These are phyloP conservation scores for Ciconia stormi DNA, from an alignment of 2,113 vertebrate species.

Conservation along the genomic window DNA sequence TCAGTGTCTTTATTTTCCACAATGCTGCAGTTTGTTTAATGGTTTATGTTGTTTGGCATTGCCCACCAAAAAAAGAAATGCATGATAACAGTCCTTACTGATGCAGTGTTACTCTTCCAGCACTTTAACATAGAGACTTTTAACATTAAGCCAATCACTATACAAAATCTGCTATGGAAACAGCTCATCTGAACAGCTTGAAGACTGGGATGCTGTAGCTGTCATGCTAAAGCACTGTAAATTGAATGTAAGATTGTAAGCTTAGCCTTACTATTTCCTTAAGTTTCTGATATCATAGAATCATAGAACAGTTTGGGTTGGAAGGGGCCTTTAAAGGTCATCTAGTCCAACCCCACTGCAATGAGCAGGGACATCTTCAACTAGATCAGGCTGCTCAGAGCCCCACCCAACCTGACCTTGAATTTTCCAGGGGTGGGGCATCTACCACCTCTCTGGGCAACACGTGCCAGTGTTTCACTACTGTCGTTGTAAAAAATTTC, in stretches of 20 bases:
- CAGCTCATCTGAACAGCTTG: neutral
- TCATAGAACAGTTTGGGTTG: too few relatives aligned
- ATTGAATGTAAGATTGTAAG: neutral
- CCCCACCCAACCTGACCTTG: too few relatives aligned
- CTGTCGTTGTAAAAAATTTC: too few relatives aligned
- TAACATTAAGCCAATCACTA: neutral
- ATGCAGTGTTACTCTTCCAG: neutral
- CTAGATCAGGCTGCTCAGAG: too few relatives aligned
- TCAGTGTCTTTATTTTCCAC: neutral
- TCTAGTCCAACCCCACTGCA: too few relatives aligned
- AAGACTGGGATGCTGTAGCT: neutral
- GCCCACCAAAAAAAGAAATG: neutral
- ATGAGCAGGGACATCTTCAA: too few relatives aligned
- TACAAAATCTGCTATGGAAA: neutral
- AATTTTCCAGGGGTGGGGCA: too few relatives aligned
- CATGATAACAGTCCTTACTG: neutral
- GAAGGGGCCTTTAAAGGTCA: too few relatives aligned
- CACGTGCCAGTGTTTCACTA: too few relatives aligned
- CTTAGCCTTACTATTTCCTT: neutral
- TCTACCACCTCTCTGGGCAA: too few relatives aligned
- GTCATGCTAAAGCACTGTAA: neutral
- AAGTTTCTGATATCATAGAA: neutral
- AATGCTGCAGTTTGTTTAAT: neutral
- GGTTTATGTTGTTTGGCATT: neutral
- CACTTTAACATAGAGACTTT: neutral